Evolutionary conservation across 2,113 vertebrate genomes (phyloP).

Genomic region (Triplophysa siluroides): DNA sequence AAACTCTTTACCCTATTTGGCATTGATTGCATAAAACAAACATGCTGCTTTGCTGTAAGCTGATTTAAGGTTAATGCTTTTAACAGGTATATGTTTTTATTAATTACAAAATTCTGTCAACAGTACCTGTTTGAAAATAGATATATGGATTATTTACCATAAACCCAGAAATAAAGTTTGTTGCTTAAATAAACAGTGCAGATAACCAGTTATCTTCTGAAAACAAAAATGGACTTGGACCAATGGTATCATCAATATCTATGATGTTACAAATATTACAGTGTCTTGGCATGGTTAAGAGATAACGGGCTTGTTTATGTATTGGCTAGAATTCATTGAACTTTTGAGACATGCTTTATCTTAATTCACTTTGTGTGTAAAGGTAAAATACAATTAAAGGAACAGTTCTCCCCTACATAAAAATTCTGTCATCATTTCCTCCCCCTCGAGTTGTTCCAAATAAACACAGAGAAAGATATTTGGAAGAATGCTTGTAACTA

Average conservation of each 20-base stretch:
- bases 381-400: neutral
- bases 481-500: too few relatives aligned
- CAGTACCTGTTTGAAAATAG: neutral
- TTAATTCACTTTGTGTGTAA: neutral
- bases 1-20: neutral
- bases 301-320: neutral
- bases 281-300: neutral
- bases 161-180: neutral
- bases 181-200: neutral
- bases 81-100: conserved; percentile 5
- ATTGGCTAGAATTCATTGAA: neutral
- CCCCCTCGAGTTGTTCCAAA: too few relatives aligned
- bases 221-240: neutral
- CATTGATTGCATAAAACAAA: neutral
- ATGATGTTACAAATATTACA: conserved; percentile 7
- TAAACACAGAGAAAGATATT: too few relatives aligned
- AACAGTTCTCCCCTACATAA: too few relatives aligned
- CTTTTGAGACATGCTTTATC: neutral
- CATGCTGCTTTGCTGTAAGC: neutral
- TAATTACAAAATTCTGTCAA: neutral
- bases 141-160: neutral
- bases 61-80: neutral
- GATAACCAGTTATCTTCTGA: neutral
- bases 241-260: neutral
- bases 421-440: too few relatives aligned